These are phyloP conservation scores for Ophion ellenae DNA, from an alignment of 2,888 invertebrate species.

Conservation along the genomic window DNA sequence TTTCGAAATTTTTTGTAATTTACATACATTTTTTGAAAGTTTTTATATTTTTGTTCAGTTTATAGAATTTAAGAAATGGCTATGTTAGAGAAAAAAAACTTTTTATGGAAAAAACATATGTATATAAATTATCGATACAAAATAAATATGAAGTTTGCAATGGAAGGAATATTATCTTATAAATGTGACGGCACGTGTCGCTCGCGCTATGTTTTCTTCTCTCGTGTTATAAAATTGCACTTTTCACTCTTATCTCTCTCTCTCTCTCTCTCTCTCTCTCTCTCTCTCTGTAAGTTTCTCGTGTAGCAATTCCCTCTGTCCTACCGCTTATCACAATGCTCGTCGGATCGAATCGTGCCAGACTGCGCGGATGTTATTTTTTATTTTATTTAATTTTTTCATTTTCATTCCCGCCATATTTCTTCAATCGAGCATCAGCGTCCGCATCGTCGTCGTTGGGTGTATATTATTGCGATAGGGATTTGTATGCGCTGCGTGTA, in stretches of 20 bases:
- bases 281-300: not conserved
- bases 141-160: too few species aligned
- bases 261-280: not conserved
- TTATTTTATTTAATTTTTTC: not conserved
- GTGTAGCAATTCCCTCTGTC: not conserved
- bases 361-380: conserved; percentile 43
- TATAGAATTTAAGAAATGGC: too few species aligned
- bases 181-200: conserved; percentile 12
- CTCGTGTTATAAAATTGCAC: conserved; percentile 3
- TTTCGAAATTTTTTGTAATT: too few species aligned
- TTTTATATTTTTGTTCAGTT: too few species aligned
- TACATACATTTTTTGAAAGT: too few species aligned
- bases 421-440: not conserved
- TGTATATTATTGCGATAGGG: conserved; percentile 3
- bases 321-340: conserved; percentile 30
- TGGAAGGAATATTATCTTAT: too few species aligned
- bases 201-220: not conserved
- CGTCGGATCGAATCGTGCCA: conserved; percentile 31
- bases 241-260: conserved; percentile 11
- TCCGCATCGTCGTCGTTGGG: conserved; percentile 16
- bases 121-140: too few species aligned
- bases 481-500: conserved; percentile 4
- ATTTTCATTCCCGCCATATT: conserved; percentile 3
- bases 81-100: too few species aligned
- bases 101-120: too few species aligned